A percentile compares a stretch with the other conserved stretches of the same genome.
These are phyloP conservation scores for Chloromyia formosa DNA, from an alignment of 2,888 invertebrate genomes.

Conservation along the genomic window DNA sequence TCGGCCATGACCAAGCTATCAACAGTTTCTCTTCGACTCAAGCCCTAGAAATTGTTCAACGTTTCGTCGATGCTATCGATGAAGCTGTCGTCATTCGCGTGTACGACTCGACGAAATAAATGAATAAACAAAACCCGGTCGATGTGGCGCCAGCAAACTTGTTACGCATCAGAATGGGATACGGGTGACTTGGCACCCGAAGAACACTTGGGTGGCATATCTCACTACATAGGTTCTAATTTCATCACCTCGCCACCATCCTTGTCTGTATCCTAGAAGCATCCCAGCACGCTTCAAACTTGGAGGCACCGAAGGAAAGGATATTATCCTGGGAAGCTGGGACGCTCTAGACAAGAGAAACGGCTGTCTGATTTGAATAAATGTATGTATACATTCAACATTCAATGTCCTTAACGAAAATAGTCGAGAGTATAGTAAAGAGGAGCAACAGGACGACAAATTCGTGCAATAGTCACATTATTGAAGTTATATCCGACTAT, in stretches of 20 bases:
- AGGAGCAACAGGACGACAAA: conserved; percentile 39
- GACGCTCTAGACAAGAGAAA: conserved; percentile 4
- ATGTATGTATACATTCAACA: not conserved
- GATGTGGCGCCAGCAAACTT: conserved; percentile 55
- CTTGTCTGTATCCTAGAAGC: not conserved
- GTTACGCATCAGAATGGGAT: conserved; percentile 51
- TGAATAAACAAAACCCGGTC: conserved; percentile 51
- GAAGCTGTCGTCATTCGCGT: not conserved
- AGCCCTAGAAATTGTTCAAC: not conserved
- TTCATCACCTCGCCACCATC: not conserved
- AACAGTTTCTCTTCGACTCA: not conserved
- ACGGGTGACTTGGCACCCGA: conserved; percentile 13
- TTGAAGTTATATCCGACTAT: conserved; percentile 6
- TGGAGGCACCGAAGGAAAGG: not conserved
- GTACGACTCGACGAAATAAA: conserved; percentile 39
- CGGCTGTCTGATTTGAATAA: conserved; percentile 33
- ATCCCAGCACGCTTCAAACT: not conserved
- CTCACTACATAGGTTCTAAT: conserved; percentile 6
- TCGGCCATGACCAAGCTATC: too few relatives aligned
- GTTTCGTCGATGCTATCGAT: not conserved
- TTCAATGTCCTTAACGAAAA: conserved; percentile 21
- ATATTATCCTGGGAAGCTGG: not conserved
- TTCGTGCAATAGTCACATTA: conserved; percentile 23
- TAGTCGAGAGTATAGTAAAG: not conserved
- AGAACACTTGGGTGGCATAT: conserved; percentile 23